Base-by-base conservation (phyloP, 2,113 vertebrate genomes). In the Sarotherodon lohbergeri region DNA sequence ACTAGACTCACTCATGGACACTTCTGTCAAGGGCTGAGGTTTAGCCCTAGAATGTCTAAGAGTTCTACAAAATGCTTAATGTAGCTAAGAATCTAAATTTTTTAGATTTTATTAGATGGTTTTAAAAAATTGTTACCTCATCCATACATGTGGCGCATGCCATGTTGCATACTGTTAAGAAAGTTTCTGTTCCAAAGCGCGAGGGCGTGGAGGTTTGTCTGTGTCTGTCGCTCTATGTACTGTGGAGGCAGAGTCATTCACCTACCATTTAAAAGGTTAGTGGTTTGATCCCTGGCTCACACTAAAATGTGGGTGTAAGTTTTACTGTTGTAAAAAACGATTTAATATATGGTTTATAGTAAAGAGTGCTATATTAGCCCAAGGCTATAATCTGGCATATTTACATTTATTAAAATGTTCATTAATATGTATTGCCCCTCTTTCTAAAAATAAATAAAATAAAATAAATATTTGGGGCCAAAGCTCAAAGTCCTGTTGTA, bases 201-300 rank as follows among this genome's bases (percentile, higher is more conserved):
- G 4, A 12, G 17, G 61, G 32, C 0, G 0, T 36, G 0, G 10
- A 36, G 32, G n/a, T 24, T 41, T 43, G 5, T 73, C 68, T 29
- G 68, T 16, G 1, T 48, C 41, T 48, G 4, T 3, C 1, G 4
- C 24, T 29, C 1, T 48, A 76, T 27, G 13, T 3, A 4, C 41
- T 76, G 24, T 11, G 24, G 5, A 76, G 41, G 22, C 24, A 46
- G 41, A 29, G 68, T 17, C 22, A 27, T 27, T 73, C 14, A 46
- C 1, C 66, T 24, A 24, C n/a, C 12, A 43, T 41, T 43, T 71
- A 41, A 13, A 16, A 13, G 39, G 39, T 46, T 46, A 27, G 8
- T 73, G 68, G 63, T 46, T 73, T 73, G 68, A 24, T 46, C 0
- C 22, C n/a, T 71, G n/a, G 39, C 66, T 71, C 39, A 46, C 68